A percentile compares a stretch with the other conserved stretches of the same genome.
These are phyloP conservation scores for Tinamus guttatus DNA, from an alignment of 2,113 vertebrate genomes.

Conservation along the genomic window DNA sequence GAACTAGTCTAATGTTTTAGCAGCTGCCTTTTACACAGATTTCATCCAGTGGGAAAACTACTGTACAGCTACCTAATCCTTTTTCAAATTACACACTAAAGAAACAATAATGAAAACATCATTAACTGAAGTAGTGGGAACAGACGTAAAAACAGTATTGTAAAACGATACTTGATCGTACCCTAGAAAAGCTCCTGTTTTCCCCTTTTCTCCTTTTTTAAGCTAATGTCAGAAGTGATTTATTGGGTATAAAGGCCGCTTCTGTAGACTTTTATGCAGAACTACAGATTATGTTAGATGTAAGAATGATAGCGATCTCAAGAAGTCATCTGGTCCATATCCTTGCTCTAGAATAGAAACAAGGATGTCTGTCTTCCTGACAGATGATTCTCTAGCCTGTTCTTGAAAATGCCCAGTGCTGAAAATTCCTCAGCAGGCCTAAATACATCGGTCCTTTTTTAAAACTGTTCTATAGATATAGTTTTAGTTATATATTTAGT, in stretches of 20 bases:
- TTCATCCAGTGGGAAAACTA: slow-evolving; percentile 74
- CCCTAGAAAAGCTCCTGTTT: background rate
- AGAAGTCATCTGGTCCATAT: background rate
- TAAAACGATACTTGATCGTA: background rate
- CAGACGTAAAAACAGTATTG: slow-evolving; percentile 7
- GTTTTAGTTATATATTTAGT: background rate
- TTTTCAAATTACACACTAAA: slow-evolving; percentile 49
- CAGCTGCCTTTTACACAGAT: slow-evolving; percentile 75
- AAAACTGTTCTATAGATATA: background rate
- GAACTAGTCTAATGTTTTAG: slow-evolving; percentile 72
- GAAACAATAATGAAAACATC: slow-evolving; percentile 53
- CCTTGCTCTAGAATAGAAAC: background rate
- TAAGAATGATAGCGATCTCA: background rate
- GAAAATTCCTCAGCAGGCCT: background rate
- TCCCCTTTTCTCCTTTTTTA: background rate
- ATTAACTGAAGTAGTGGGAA: slow-evolving; percentile 33
- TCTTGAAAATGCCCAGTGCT: background rate
- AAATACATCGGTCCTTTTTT: background rate
- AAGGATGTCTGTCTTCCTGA: background rate
- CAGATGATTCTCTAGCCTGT: background rate
- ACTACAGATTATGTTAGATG: background rate
- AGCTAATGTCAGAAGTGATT: background rate
- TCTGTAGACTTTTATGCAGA: background rate
- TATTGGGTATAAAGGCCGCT: background rate
- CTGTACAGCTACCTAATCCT: slow-evolving; percentile 73